Conservation (phyloP, 2,113 vertebrate species). For the Chlorodrepanis virens region DNA sequence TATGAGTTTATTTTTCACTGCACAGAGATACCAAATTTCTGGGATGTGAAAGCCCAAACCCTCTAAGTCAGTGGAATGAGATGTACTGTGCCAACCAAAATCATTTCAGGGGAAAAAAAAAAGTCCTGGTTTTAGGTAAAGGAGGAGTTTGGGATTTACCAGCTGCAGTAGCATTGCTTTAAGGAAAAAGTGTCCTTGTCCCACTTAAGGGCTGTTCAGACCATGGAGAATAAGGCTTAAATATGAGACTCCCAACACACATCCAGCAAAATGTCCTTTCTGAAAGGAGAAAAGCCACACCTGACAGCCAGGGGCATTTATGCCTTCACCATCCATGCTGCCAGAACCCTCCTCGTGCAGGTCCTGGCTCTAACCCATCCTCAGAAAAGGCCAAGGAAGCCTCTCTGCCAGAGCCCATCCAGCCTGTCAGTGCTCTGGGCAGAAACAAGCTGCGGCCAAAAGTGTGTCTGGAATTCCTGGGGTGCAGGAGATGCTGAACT, state of each 20-base stretch:
- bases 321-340: fast-evolving
- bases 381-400: not conserved
- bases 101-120: fast-evolving
- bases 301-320: not conserved
- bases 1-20: not conserved
- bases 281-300: not conserved
- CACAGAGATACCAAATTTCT: not conserved
- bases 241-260: not conserved
- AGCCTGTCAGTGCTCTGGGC: not conserved
- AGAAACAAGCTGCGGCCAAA: not conserved
- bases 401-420: not conserved
- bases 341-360: no score
- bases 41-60: not conserved
- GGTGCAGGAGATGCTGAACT: not conserved
- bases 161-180: not conserved
- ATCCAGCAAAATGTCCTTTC: not conserved
- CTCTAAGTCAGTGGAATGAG: not conserved
- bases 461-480: not conserved
- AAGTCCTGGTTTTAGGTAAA: not conserved
- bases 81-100: not conserved
- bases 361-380: not conserved
- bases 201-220: not conserved
- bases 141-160: not conserved
- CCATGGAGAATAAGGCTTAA: not conserved
- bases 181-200: not conserved